Evolutionary conservation across 2,113 vertebrate species (phyloP).

Genomic region (Sardina pilchardus): DNA sequence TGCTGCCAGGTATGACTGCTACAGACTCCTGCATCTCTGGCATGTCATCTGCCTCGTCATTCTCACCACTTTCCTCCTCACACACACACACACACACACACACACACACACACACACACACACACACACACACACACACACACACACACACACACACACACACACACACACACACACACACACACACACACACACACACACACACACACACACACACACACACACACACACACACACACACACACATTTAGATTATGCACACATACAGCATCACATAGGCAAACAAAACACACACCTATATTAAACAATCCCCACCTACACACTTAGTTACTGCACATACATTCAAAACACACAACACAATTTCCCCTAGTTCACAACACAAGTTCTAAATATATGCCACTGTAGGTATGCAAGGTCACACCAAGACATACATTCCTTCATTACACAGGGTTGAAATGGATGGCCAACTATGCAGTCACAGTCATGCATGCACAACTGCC

Average conservation of each 20-base stretch:
- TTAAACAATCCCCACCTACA: background rate
- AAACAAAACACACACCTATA: background rate
- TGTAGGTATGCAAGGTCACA: background rate
- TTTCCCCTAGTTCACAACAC: background rate
- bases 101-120: no score
- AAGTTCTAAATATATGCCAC: background rate
- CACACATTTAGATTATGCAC: background rate
- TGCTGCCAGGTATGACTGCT: conserved; percentile 89
- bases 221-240: background rate
- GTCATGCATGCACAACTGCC: background rate
- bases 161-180: no score
- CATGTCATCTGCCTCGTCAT: conserved; percentile 85
- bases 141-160: no score
- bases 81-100: background rate
- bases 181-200: no score
- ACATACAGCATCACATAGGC: background rate
- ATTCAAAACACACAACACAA: background rate
- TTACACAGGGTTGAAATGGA: background rate
- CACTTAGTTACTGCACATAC: background rate
- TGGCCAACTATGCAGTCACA: no score
- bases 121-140: no score
- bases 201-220: no score
- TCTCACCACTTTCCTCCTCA: conserved; percentile 74
- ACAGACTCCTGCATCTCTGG: conserved; percentile 90
- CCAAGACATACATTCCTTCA: background rate